Percentiles rank a stretch among this genome's conserved stretches.
Evolutionary conservation across 2,797 vertebrate genomes (phyloP).

Genomic region (Antrozous pallidus): DNA sequence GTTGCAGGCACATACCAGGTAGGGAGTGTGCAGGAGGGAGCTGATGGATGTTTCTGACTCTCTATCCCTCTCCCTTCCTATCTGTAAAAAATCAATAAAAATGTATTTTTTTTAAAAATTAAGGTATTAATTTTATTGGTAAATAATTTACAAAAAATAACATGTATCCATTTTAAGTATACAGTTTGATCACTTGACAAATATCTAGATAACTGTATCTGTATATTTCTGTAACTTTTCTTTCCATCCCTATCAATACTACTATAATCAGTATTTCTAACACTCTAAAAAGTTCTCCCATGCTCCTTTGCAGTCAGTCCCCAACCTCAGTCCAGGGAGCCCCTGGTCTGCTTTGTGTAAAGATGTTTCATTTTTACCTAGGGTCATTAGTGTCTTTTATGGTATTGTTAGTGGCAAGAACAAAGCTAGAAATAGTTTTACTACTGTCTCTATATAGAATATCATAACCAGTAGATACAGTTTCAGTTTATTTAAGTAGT

Average conservation of each 20-base stretch:
- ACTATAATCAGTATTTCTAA: background rate
- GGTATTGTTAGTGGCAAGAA: background rate
- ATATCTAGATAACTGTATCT: background rate
- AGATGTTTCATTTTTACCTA: background rate
- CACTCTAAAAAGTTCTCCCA: background rate
- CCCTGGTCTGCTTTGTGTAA: background rate
- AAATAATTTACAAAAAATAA: constrained; percentile 11
- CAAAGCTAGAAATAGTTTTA: constrained; percentile 19
- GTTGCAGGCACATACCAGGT: no score
- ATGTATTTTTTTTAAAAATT: background rate
- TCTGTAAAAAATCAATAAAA: no score
- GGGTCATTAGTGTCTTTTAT: background rate
- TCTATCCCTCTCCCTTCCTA: no score
- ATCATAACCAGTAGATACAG: background rate
- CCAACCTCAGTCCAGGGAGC: background rate
- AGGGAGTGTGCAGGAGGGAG: no score
- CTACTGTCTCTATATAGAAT: background rate
- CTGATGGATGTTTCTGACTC: no score
- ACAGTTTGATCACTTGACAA: background rate
- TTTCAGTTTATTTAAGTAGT: constrained; percentile 39
- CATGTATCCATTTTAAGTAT: background rate
- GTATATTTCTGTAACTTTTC: background rate
- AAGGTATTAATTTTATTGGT: background rate
- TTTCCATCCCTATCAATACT: background rate
- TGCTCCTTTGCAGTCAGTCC: background rate